phyloP scores from a whole-genome alignment of 2,797 vertebrate genomes.

The Bradypus variegatus region DNA sequence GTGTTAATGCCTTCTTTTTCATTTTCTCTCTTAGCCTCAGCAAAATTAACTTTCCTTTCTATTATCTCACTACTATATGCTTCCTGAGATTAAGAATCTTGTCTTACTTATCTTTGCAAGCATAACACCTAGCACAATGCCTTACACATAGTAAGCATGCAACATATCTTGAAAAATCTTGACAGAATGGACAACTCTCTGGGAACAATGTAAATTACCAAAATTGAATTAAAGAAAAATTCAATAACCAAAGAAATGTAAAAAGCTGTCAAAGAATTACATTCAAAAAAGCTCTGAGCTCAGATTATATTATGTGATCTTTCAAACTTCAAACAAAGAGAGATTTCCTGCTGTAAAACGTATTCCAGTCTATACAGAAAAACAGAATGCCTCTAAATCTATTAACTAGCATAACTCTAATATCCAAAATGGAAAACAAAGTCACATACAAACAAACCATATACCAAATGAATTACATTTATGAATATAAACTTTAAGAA shows the following conservation, averaged over 20 bases:
- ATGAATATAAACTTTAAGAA: not conserved
- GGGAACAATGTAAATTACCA: not conserved
- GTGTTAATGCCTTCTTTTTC: not conserved
- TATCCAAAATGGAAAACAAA: constrained; percentile 13
- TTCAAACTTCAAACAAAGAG: not conserved
- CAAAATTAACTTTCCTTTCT: not conserved
- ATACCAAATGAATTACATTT: not conserved
- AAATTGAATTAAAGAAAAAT: constrained; percentile 4
- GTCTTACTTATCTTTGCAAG: not conserved
- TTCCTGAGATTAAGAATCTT: not conserved
- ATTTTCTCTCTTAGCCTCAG: not conserved
- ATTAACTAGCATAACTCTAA: not conserved
- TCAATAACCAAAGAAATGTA: not conserved
- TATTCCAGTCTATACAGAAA: not conserved
- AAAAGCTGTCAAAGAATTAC: constrained; percentile 14
- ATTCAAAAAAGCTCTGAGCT: not conserved
- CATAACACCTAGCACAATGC: not conserved
- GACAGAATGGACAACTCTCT: not conserved
- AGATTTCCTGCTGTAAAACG: not conserved
- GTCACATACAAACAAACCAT: not conserved
- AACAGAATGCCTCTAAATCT: not conserved
- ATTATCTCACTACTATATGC: not conserved
- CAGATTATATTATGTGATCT: not conserved
- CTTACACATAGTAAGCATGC: not conserved
- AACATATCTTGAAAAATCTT: constrained; percentile 3